Evolutionary conservation across 2,797 vertebrate species (phyloP), one percentile per base, ranked within the genome.

Genomic region (Lycodopsis pacificus): DNA sequence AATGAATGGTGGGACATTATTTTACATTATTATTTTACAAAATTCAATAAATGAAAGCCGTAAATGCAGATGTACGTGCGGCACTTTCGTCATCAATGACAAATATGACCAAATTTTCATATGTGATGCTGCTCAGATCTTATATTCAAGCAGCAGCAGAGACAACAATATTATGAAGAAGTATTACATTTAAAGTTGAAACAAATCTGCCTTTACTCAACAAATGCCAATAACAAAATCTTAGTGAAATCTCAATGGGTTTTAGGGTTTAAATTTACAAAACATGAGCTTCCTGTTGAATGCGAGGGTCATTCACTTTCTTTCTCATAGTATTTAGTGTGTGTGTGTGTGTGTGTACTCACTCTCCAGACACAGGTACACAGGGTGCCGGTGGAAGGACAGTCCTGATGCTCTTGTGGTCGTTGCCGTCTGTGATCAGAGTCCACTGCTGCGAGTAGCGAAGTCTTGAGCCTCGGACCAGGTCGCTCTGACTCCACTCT

Each of bases 401-500:
- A 0, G 81, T 82, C 69, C 49, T 82, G 83, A 92, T 79, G 77
- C 19, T 87, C 69, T 30, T 86, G 65, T 73, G 81, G 57, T 87
- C 40, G 22, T 76, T 79, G 76, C 46, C 56, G 77, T 92, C 88
- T 14, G 64, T 30, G 20, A 91, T 82, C 72, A 96, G 75, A 69
- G 81, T 93, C 94, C 95, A 95, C 68, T 90, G 93, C 87, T 95
- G 95, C 12, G 71, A 73, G 77, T 85, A 96, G 14, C 54, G 64
- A 27, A 94, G 69, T 53, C 91, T 87, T 81, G 86, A 82, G 19
- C 92, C 88, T 59, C 90, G 85, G n/a, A 92, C 92, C 75, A 88
- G 75, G 42, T 95, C 93, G 27, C 66, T 88, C 82, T 96, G 95
- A 88, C 86, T 93, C 95, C 95, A 96, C 59, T 92, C 95, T 96